Evolutionary conservation across 2,113 vertebrate genomes (phyloP), one percentile per base, ranked within the genome.

Genomic region (Gadus macrocephalus): DNA sequence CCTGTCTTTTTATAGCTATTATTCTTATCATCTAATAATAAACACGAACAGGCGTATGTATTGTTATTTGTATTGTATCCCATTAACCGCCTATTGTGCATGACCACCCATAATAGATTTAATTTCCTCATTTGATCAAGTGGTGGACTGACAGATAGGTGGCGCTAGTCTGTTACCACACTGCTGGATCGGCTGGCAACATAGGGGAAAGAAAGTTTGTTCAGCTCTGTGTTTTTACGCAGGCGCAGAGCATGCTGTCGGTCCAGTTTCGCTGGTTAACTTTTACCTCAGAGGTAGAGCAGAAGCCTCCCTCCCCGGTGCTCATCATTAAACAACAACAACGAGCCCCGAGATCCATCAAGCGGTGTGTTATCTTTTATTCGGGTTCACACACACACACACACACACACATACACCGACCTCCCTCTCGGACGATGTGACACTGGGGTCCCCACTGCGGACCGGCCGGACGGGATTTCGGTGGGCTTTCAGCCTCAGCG

Each of bases 181-280:
- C 73, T 64, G 68, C 31, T 25, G 75, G 74, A 68, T 81, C 82
- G 74, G 27, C 53, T 76, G 67, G 73, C 25, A 61, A 2, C 53
- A 72, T 72, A 71, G 59, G 56, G 22, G 31, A 49, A 16, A 38
- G 55, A 84, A 93, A 92, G 87, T 90, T 93, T 92, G 82, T 88
- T 85, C 75, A 78, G 79, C 74, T 82, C 77, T 64, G 80, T 87
- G 80, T 84, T 87, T 87, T 55, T 81, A 87, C 89, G 90, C 92
- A 92, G 82, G 92, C 92, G 92, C 92, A 90, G 77, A 79, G 27
- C 78, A 72, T 60, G 83, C 89, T 89, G 92, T 92, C 89, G 86
- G 91, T 90, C 91, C 88, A 91, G 92, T 93, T 92, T 84, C 84
- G 79, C 84, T 90, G 89, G 87, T 87, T 87, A 88, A 92, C 85